These are phyloP conservation scores for Ryuthela nishihirai DNA, from an alignment of 2,888 invertebrate genomes.

Conservation along the genomic window DNA sequence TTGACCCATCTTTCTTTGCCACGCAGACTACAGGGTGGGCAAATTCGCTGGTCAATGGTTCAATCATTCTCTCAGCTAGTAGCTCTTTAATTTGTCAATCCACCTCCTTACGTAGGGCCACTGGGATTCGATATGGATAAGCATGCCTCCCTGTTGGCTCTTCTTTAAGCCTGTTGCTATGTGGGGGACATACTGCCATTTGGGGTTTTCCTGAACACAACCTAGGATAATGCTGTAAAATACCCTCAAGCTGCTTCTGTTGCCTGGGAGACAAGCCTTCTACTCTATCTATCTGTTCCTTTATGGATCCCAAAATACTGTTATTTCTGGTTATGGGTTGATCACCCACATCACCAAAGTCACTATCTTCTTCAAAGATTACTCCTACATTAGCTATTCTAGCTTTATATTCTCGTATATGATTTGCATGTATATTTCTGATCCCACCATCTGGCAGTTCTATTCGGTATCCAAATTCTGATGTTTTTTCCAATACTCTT, in stretches of 20 bases:
- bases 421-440: conserved; percentile 4
- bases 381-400: not conserved
- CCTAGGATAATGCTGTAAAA: not conserved
- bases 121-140: not conserved
- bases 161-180: too few species aligned
- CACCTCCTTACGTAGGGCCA: not conserved
- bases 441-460: not conserved
- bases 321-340: not conserved
- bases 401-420: not conserved
- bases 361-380: not conserved
- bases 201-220: not conserved
- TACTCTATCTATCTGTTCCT: not conserved
- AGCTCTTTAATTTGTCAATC: not conserved
- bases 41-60: too few species aligned
- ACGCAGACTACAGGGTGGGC: too few species aligned
- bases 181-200: too few species aligned
- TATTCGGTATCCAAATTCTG: not conserved
- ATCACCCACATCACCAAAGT: conserved; percentile 7
- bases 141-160: too few species aligned
- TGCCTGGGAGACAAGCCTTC: not conserved
- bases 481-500: not conserved
- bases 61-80: too few species aligned
- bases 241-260: not conserved
- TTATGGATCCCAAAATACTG: not conserved
- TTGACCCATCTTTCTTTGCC: too few species aligned